Evolutionary conservation across 2,797 vertebrate species (phyloP), one percentile per base, ranked within the genome.

Genomic region (Lacerta viridis): DNA sequence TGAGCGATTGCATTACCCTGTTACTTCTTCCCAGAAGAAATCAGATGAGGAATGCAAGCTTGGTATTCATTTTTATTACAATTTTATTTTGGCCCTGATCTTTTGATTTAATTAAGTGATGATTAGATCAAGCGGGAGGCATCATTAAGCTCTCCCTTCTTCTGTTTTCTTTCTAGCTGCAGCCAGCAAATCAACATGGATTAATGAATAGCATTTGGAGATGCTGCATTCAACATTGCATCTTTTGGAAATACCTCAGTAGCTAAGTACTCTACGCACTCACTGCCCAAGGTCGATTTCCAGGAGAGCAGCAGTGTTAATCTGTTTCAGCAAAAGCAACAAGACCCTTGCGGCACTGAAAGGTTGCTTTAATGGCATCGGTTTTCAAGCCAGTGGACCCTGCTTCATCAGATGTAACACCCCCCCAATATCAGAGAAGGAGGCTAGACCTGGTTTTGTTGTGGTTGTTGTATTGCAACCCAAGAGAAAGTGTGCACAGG

Each of bases 61-160:
- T 55, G 50, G 90, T 80, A 92, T 91, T 94, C 88, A 89, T 94
- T 92, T 95, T 94, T 94, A 94, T 95, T 91, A 90, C 91, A 84
- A 92, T 93, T 95, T 86, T 87, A 92, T 94, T 93, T 90, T 93
- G 82, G 85, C 91, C 86, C 83, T 86, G 87, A 90, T 92, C 92
- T 90, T 92, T 91, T 94, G 92, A 96, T 96, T 92, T 93, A 93
- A 95, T 96, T 95, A 95, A 91, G 75, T 71, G 91, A 79, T 93
- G 94, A 95, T 86, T 88, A 85, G 95, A 94, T 95, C 93, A 94
- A 90, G 87, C 0, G 0, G 89, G 92, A 93, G 91, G 87, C 87
- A 88, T 84, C 80, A 15, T 41, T 20, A 83, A 90, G 86, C 68
- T 92, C 36, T 23, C 89, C 59, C 29, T 46, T 86, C 88, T 88